Percentiles rank a stretch among this genome's conserved stretches.
phyloP scores from a whole-genome alignment of 2,113 vertebrate species.

The Neopipo cinnamomea region DNA sequence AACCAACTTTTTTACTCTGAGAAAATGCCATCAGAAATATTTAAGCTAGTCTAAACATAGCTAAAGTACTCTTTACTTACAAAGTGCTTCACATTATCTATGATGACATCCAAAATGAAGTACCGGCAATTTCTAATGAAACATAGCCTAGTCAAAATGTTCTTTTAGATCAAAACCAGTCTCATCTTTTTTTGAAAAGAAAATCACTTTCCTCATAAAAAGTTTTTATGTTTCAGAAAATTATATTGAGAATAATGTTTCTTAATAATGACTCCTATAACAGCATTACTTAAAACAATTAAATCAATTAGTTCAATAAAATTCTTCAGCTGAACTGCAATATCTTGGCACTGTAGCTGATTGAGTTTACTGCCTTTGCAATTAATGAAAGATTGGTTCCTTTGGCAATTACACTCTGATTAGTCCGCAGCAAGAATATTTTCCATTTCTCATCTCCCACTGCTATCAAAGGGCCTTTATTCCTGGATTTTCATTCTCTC shows the following conservation, averaged over 20 bases:
- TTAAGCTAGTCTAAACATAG: not conserved
- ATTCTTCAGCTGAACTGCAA: constrained; percentile 14
- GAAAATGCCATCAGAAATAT: not conserved
- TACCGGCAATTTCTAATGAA: not conserved
- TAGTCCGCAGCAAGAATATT: constrained; percentile 38
- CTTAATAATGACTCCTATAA: constrained; percentile 7
- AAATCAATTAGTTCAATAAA: constrained; percentile 46
- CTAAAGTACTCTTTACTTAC: not conserved
- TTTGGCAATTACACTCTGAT: constrained; percentile 26
- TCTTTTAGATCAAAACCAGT: not conserved
- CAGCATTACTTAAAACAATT: constrained; percentile 27
- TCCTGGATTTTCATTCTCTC: not conserved
- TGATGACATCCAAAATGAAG: not conserved
- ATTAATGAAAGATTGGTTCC: constrained; percentile 7
- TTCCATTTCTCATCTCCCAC: constrained; percentile 19
- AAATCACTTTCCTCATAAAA: not conserved
- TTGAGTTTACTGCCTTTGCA: constrained; percentile 35
- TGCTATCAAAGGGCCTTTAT: constrained; percentile 11
- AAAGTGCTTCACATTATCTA: not conserved
- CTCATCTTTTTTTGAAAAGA: not conserved
- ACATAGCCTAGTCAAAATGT: not conserved
- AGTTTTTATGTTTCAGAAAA: constrained; percentile 23
- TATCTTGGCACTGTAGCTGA: constrained; percentile 34
- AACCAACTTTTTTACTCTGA: not conserved
- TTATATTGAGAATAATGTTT: not conserved